Conservation (phyloP, 2,113 vertebrate genomes). For the Chiloscyllium plagiosum region DNA sequence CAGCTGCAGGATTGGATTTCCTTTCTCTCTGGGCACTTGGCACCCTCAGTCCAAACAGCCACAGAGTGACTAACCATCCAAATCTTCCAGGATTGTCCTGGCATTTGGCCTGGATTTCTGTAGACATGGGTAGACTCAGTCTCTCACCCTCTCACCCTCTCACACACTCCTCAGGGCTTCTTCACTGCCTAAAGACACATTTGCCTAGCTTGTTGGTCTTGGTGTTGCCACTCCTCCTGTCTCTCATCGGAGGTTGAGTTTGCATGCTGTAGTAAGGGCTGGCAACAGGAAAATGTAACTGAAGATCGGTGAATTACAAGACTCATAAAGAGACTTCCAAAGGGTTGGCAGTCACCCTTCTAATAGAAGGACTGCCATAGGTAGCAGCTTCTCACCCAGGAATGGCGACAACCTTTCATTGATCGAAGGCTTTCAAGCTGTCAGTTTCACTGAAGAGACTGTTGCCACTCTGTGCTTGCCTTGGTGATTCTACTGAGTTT, state of each 20-base stretch:
- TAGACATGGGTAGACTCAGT: too few relatives aligned
- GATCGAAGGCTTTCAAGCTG: neutral
- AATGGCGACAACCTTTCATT: neutral
- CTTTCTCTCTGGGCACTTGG: too few relatives aligned
- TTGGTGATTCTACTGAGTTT: neutral
- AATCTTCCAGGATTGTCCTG: too few relatives aligned
- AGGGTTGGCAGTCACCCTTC: neutral
- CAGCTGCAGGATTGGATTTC: too few relatives aligned
- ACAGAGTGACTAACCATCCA: too few relatives aligned
- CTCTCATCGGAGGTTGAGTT: neutral
- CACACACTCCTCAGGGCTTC: too few relatives aligned
- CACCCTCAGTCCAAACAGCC: too few relatives aligned
- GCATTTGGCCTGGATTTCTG: too few relatives aligned
- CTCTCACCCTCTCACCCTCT: too few relatives aligned
- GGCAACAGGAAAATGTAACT: neutral
- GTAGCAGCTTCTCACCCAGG: neutral
- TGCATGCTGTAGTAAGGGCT: neutral
- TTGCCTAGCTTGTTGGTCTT: neutral
- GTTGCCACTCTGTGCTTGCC: too few relatives aligned
- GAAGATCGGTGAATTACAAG: neutral
- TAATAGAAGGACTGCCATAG: neutral
- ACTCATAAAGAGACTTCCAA: neutral
- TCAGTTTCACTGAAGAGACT: neutral
- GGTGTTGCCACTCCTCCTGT: neutral
- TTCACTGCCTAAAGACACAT: too few relatives aligned